Evolutionary conservation across 2,888 invertebrate species (phyloP).

Genomic region (Agriopis leucophaearia): DNA sequence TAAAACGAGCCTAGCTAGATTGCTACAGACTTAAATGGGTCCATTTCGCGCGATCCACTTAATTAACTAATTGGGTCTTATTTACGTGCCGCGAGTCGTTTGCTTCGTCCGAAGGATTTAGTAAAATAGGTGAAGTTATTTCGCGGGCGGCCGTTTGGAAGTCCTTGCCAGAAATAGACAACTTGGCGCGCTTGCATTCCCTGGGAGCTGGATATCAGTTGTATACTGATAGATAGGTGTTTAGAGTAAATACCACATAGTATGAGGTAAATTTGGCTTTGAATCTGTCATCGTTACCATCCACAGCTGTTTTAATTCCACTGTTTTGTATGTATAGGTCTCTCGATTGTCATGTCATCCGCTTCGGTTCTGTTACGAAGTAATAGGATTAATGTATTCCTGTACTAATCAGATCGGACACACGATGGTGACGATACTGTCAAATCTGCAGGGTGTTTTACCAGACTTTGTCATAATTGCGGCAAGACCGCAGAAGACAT

Average conservation of each 20-base stretch:
- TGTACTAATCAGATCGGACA: not conserved
- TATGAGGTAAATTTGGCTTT: not conserved
- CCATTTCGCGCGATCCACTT: conserved; percentile 27
- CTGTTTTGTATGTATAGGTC: not conserved
- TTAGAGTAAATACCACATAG: not conserved
- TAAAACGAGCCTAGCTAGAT: conserved; percentile 21
- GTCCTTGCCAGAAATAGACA: conserved; percentile 45
- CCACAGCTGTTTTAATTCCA: not conserved
- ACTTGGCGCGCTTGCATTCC: conserved; percentile 40
- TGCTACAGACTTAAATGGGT: conserved; percentile 22
- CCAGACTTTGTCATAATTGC: too few species aligned
- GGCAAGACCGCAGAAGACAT: too few species aligned
- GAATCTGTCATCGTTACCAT: not conserved
- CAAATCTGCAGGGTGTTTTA: not conserved
- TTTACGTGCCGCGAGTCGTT: conserved; percentile 26
- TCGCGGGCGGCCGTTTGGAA: conserved; percentile 26
- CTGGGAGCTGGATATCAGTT: conserved; percentile 28
- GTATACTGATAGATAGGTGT: not conserved
- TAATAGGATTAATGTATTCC: too few species aligned
- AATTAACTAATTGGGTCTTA: conserved; percentile 43
- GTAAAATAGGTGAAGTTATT: conserved; percentile 31
- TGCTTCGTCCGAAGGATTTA: conserved; percentile 30
- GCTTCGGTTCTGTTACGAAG: not conserved
- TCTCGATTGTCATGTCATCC: not conserved
- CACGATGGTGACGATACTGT: not conserved